Conservation (phyloP, 2,797 vertebrate species). For the Rhinella marina region DNA sequence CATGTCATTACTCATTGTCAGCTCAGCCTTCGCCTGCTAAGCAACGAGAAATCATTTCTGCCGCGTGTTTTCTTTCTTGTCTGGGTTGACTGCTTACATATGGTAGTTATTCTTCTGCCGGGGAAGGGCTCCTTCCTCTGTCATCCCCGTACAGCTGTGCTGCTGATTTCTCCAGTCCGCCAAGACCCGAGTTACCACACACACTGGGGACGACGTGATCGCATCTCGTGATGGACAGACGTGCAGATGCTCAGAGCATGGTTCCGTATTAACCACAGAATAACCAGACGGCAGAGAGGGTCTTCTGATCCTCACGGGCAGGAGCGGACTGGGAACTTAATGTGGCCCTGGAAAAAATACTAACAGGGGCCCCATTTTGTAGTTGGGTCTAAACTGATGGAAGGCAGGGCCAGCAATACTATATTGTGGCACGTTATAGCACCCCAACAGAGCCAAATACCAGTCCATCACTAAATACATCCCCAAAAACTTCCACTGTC, state of each 20-base stretch:
- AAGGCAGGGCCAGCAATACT: no score
- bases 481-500: no score
- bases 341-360: no score
- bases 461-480: no score
- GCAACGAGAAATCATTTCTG: conserved; percentile 55
- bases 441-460: no score
- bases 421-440: no score
- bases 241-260: neutral
- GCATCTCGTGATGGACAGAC: conserved; percentile 23
- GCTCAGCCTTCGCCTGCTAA: conserved; percentile 54
- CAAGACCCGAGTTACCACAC: conserved; percentile 16
- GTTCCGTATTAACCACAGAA: neutral
- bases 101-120: conserved; percentile 56
- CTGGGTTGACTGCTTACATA: conserved; percentile 59
- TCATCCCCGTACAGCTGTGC: conserved; percentile 52
- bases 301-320: no score
- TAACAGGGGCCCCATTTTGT: no score
- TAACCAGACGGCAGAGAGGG: neutral
- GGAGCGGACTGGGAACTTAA: no score
- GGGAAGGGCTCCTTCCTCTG: conserved; percentile 53
- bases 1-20: conserved; percentile 62
- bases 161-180: neutral
- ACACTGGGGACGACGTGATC: conserved; percentile 28
- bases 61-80: conserved; percentile 47
- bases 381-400: no score